Percentiles rank a stretch among this genome's conserved stretches.
Evolutionary conservation across 1,140 invertebrate species (phyloP).

Genomic region (Nixonia krombeini): DNA sequence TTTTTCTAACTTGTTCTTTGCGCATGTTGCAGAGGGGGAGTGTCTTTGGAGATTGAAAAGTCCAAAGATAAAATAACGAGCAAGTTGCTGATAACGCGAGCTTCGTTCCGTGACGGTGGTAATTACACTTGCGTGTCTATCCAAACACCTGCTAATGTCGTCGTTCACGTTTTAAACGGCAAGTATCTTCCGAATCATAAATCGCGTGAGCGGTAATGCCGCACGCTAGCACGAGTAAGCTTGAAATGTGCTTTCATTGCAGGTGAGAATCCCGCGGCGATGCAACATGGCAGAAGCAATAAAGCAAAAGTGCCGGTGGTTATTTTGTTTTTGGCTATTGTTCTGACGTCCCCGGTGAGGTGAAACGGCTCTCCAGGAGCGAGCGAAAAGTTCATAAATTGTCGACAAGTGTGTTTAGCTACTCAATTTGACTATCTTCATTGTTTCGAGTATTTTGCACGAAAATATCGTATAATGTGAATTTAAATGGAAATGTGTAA

Average conservation of each 20-base stretch:
- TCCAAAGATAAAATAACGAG: conserved; percentile 88
- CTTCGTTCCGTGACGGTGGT: conserved; percentile 85
- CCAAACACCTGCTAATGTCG: conserved; percentile 86
- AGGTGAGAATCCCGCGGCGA: conserved; percentile 84
- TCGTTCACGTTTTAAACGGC: conserved; percentile 92
- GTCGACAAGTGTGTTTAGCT: too few species aligned
- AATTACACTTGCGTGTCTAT: conserved; percentile 90
- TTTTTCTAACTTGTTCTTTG: too few species aligned
- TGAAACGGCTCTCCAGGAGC: conserved; percentile 26
- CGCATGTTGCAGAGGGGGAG: conserved; percentile 77
- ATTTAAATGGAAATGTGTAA: too few species aligned
- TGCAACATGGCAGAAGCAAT: conserved; percentile 77
- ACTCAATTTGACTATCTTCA: too few species aligned
- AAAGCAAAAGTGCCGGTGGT: conserved; percentile 30
- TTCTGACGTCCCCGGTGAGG: conserved; percentile 34
- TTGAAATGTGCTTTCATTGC: conserved; percentile 56
- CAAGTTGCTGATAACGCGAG: conserved; percentile 88
- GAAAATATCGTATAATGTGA: too few species aligned
- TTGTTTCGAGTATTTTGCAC: too few species aligned
- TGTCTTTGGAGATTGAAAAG: conserved; percentile 91
- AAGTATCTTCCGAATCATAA: conserved; percentile 53
- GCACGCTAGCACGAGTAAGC: neutral
- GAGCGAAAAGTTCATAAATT: neutral
- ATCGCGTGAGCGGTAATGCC: conserved; percentile 6
- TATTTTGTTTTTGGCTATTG: conserved; percentile 33